These are phyloP conservation scores for Drosophila heteroneura DNA, from an alignment of 2,888 invertebrate species.

Conservation along the genomic window DNA sequence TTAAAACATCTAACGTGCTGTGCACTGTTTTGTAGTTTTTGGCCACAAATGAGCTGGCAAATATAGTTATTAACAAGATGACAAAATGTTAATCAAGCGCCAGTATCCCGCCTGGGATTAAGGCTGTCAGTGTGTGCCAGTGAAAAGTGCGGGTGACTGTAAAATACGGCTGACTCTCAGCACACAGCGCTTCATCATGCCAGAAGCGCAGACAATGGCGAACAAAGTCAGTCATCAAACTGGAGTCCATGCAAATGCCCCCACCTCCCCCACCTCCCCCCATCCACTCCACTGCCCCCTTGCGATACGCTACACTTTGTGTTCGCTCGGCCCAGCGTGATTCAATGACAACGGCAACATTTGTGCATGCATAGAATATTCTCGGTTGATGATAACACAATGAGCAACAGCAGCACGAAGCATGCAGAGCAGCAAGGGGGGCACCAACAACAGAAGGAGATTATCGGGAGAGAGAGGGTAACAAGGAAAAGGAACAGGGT, in stretches of 20 bases:
- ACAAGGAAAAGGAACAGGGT: constrained; percentile 4
- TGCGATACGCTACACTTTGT: background rate
- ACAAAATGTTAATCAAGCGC: constrained; percentile 65
- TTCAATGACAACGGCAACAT: constrained; percentile 82
- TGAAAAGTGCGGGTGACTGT: constrained; percentile 29
- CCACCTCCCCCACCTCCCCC: background rate
- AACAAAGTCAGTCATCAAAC: constrained; percentile 65
- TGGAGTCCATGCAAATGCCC: constrained; percentile 58
- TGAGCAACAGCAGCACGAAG: constrained; percentile 40
- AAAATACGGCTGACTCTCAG: constrained; percentile 53
- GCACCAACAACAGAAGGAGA: background rate
- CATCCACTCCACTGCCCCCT: background rate
- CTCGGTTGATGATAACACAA: constrained; percentile 78
- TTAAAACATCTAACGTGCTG: constrained; percentile 14
- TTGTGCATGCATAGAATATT: constrained; percentile 82
- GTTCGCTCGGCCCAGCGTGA: constrained; percentile 60
- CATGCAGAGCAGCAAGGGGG: constrained; percentile 6
- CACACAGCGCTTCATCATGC: constrained; percentile 54
- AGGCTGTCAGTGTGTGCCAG: constrained; percentile 43
- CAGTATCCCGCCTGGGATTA: constrained; percentile 49
- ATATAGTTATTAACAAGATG: constrained; percentile 61
- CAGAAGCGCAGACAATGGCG: constrained; percentile 60
- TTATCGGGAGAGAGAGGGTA: background rate
- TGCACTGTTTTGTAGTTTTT: constrained; percentile 18
- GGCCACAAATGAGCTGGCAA: constrained; percentile 30